Percentiles rank a stretch among this genome's conserved stretches.
phyloP scores from a whole-genome alignment of 1,140 invertebrate genomes.

The Drosophila pectinifera region DNA sequence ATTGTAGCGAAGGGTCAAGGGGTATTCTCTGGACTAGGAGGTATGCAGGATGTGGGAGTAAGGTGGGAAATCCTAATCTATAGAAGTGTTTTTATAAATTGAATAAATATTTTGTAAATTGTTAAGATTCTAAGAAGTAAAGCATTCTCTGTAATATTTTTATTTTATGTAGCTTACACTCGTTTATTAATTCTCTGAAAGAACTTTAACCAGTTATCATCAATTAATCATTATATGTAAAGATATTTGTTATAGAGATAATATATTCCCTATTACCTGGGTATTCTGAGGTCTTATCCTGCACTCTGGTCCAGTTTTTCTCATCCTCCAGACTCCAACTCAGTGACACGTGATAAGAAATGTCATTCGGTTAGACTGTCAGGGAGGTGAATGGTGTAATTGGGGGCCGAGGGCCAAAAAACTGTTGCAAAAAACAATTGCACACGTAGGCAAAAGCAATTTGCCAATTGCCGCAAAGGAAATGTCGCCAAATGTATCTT shows the following conservation, averaged over 20 bases:
- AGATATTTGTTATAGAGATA: not conserved
- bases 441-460: conserved; percentile 79
- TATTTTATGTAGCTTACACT: too few relatives aligned
- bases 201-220: too few relatives aligned
- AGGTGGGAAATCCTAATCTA: too few relatives aligned
- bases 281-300: not conserved
- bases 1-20: conserved; percentile 16
- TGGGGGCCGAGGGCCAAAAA: conserved; percentile 35
- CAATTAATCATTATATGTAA: too few relatives aligned
- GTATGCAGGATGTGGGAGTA: not conserved
- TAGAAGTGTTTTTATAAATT: too few relatives aligned
- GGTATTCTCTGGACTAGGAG: not conserved
- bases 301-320: not conserved
- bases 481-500: conserved; percentile 71
- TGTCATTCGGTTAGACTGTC: conserved; percentile 44
- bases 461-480: conserved; percentile 74
- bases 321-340: conserved; percentile 5
- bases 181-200: too few relatives aligned
- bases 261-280: not conserved
- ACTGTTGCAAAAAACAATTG: conserved; percentile 40
- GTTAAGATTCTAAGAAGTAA: too few relatives aligned
- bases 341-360: conserved; percentile 82
- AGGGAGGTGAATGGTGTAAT: conserved; percentile 38
- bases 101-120: too few relatives aligned
- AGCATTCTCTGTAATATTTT: too few relatives aligned